Percentiles rank a stretch among this genome's conserved stretches.
phyloP scores from a whole-genome alignment of 2,797 vertebrate genomes.

The Galaxias olidus region DNA sequence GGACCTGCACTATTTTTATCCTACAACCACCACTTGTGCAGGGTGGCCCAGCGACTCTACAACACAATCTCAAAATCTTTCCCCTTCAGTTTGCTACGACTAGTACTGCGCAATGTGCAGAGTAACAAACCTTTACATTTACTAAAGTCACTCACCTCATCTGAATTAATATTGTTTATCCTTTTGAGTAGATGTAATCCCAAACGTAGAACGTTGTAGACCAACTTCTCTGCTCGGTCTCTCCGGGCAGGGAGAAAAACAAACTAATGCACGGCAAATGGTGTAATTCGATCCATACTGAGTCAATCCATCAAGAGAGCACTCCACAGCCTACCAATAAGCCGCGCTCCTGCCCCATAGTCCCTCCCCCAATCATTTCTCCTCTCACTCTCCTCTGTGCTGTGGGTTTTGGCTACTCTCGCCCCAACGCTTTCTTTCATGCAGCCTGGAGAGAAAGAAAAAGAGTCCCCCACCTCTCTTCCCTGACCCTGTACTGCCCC shows the following conservation, averaged over 20 bases:
- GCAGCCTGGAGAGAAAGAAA: slow-evolving; percentile 54
- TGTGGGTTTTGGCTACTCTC: slow-evolving; percentile 59
- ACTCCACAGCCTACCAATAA: slow-evolving; percentile 69
- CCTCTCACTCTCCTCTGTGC: slow-evolving; percentile 40
- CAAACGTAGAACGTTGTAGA: slow-evolving; percentile 51
- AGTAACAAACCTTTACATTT: slow-evolving; percentile 45
- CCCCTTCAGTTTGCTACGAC: slow-evolving; percentile 40
- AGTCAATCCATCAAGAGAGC: slow-evolving; percentile 79
- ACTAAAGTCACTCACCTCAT: slow-evolving; percentile 79
- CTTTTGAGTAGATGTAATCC: slow-evolving; percentile 56
- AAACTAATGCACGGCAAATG: slow-evolving; percentile 83
- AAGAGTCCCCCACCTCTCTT: slow-evolving; percentile 55
- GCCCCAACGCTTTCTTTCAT: slow-evolving; percentile 66
- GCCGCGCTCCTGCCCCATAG: slow-evolving; percentile 59
- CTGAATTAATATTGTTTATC: slow-evolving; percentile 61
- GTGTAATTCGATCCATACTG: slow-evolving; percentile 88
- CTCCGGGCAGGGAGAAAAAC: slow-evolving; percentile 77
- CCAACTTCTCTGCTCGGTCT: slow-evolving; percentile 66
- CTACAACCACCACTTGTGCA: slow-evolving; percentile 55
- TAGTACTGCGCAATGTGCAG: slow-evolving; percentile 33
- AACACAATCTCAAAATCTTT: slow-evolving; percentile 46
- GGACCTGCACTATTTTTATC: slow-evolving; percentile 59
- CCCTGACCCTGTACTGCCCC: slow-evolving; percentile 70
- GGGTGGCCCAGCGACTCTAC: slow-evolving; percentile 44
- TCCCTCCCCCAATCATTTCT: slow-evolving; percentile 69